phyloP scores from a whole-genome alignment of 1,140 invertebrate species.

The Bombus terrestris region DNA sequence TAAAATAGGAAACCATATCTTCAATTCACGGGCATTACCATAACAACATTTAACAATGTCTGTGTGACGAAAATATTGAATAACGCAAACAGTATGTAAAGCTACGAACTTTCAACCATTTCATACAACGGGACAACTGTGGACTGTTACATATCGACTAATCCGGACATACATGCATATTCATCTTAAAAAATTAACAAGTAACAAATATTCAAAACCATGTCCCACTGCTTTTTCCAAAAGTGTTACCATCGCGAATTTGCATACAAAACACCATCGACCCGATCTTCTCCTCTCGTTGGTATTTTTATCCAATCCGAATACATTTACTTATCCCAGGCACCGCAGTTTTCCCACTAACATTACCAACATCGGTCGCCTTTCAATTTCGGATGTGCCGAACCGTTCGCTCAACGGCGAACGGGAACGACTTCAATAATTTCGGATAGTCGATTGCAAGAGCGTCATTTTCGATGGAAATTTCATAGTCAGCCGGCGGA shows the following conservation, averaged over 20 bases:
- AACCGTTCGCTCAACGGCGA: not conserved
- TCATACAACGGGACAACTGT: not conserved
- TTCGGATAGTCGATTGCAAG: slow-evolving; percentile 10
- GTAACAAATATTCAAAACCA: not conserved
- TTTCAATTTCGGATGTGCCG: slow-evolving; percentile 3
- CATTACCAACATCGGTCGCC: not conserved
- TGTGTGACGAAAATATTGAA: not conserved
- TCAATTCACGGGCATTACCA: not conserved
- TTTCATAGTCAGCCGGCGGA: slow-evolving; percentile 13
- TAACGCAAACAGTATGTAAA: not conserved
- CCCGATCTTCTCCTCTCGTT: not conserved
- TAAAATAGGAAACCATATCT: not conserved
- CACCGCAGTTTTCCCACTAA: not conserved
- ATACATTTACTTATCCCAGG: not conserved
- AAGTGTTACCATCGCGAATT: not conserved
- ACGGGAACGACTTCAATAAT: slow-evolving; percentile 20
- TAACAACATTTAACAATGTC: not conserved
- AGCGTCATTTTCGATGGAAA: slow-evolving; percentile 37
- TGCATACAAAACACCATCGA: not conserved
- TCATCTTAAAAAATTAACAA: not conserved
- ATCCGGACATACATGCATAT: not conserved
- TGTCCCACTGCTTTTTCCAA: too few species aligned
- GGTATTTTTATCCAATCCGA: not conserved
- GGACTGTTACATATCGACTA: not conserved
- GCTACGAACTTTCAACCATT: not conserved